Evolutionary conservation across 1,140 invertebrate species (phyloP).

Genomic region (Aricia agestis): DNA sequence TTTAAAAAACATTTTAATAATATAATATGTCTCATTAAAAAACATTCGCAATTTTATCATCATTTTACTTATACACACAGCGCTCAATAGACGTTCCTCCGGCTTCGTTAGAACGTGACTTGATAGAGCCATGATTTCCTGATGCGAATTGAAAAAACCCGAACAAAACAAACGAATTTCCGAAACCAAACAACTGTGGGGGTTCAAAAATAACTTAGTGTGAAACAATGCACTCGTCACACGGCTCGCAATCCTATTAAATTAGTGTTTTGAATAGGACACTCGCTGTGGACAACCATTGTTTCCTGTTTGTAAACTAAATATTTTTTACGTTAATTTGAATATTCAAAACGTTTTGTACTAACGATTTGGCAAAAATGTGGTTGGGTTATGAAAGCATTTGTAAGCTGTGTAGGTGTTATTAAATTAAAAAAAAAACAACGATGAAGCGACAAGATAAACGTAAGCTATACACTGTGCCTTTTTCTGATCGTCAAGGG

Average conservation of each 20-base stretch:
- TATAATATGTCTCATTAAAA: too few relatives aligned
- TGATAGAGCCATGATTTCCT: neutral
- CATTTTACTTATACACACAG: too few relatives aligned
- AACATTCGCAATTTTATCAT: too few relatives aligned
- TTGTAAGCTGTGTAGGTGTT: too few relatives aligned
- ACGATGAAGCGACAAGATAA: too few relatives aligned
- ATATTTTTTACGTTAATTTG: neutral
- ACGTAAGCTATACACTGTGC: too few relatives aligned
- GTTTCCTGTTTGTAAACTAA: slow-evolving; percentile 2
- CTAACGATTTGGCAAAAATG: neutral
- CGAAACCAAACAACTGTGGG: slow-evolving; percentile 11
- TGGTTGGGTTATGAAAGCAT: too few relatives aligned
- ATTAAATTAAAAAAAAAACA: too few relatives aligned
- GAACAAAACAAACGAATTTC: slow-evolving; percentile 9
- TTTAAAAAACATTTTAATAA: too few relatives aligned
- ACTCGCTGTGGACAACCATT: slow-evolving; percentile 5
- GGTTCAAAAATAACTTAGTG: slow-evolving; percentile 14
- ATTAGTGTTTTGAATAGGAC: slow-evolving; percentile 11
- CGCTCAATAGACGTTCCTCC: too few relatives aligned
- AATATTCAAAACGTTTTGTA: slow-evolving; percentile 16
- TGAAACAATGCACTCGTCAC: slow-evolving; percentile 11
- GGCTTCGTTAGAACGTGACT: neutral
- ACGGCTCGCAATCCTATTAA: slow-evolving; percentile 5
- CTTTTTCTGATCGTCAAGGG: too few relatives aligned
- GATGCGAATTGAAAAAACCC: neutral